Evolutionary conservation across 2,797 vertebrate genomes (phyloP), one percentile per base, ranked within the genome.

Genomic region (Hafferia zeledoni): DNA sequence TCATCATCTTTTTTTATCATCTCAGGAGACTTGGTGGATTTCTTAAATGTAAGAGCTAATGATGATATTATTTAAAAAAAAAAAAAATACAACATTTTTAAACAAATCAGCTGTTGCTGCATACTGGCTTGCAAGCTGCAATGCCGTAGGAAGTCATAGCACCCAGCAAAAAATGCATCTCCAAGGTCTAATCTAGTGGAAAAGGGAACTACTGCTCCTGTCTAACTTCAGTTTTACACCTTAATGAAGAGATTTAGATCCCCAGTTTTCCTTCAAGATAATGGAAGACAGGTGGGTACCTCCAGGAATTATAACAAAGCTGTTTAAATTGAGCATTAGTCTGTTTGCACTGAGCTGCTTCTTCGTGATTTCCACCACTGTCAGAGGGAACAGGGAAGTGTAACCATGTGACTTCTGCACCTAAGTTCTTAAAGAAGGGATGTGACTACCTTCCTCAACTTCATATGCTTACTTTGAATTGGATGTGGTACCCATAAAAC

Each of bases 401-500:
- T 37, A 39, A 2, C 2, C 1, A 0, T 23, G 2, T 35, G 39
- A 47, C 3, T 43, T 67, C 27, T 1, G 11, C 27, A 82, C 9
- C 2, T 19, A 44, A n/a, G 8, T 52, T 79, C 46, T 69, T 60
- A 13, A 63, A 53, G 41, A 61, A 70, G 18, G 37, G 19, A 2
- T 20, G 18, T 55, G 28, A 57, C 20, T 57, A 39, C 25, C 44
- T 78, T 68, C 25, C 24, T 77, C 50, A 72, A 24, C 19, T 53
- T 78, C 71, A 53, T 23, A 44, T 47, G 24, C 28, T 27, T 63
- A 55, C 18, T 39, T 68, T 72, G 55, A 53, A n/a, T 72, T 9
- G 14, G 18, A 57, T 14, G 24, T 18, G n/a, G 55, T 17, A n/a
- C 16, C 6, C 72, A 35, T 31, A 64, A 63, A 69, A 31, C 20